Evolutionary conservation across 2,888 invertebrate species (phyloP).

Genomic region (Pristionchus arcanus): DNA sequence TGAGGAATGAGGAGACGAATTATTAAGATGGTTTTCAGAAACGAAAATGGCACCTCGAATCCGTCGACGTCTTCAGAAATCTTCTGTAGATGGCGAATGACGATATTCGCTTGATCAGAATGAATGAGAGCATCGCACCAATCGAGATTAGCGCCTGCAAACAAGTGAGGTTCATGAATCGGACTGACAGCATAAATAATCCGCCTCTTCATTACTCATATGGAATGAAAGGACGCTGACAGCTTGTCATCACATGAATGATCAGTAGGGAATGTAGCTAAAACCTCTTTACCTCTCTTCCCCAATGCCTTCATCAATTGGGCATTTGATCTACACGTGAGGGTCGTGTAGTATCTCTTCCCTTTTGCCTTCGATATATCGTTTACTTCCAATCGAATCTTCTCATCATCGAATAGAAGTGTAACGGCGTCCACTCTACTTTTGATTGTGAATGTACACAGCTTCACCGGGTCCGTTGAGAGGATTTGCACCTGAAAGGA

Average conservation of each 20-base stretch:
- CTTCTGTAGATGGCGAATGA: constrained; percentile 27
- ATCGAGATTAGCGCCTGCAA: not conserved
- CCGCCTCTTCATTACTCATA: not conserved
- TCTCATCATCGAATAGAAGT: constrained; percentile 32
- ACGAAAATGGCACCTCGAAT: not conserved
- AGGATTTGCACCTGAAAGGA: constrained; percentile 34
- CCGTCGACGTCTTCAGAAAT: constrained; percentile 24
- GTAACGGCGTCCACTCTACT: constrained; percentile 41
- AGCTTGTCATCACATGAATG: too few species aligned
- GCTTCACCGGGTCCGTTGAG: not conserved
- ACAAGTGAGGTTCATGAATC: too few species aligned
- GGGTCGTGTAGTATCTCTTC: constrained; percentile 33
- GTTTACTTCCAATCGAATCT: constrained; percentile 31
- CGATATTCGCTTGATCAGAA: constrained; percentile 16
- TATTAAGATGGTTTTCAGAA: not conserved
- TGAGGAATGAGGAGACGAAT: too few species aligned
- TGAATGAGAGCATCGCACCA: constrained; percentile 41
- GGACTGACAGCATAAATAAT: too few species aligned
- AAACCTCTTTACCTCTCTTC: not conserved
- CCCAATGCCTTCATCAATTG: constrained; percentile 12
- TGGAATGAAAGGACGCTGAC: too few species aligned
- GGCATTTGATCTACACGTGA: constrained; percentile 22
- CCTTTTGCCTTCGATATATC: constrained; percentile 27
- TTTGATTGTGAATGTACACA: constrained; percentile 2
- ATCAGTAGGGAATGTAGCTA: not conserved